A percentile compares a stretch with the other conserved stretches of the same genome.
phyloP scores from a whole-genome alignment of 1,140 invertebrate species.

The Pissodes strobi region DNA sequence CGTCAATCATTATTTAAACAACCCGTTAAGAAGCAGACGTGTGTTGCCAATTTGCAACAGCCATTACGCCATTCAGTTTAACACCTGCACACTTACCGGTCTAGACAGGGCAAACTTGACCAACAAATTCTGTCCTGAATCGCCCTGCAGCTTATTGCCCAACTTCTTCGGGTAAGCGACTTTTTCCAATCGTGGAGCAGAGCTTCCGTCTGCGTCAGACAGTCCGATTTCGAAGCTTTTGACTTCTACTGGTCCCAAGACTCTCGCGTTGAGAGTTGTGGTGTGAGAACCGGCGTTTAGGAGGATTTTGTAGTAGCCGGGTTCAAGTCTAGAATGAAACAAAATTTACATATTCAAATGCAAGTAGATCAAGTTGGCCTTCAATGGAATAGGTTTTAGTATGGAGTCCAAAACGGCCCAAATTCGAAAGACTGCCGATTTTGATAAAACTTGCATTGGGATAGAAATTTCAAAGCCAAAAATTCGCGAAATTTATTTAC shows the following conservation, averaged over 20 bases:
- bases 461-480: no score
- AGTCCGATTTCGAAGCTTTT: slow-evolving; percentile 86
- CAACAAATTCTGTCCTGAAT: slow-evolving; percentile 87
- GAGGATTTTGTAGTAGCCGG: slow-evolving; percentile 83
- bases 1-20: neutral
- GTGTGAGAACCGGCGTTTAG: slow-evolving; percentile 73
- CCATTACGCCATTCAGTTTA: no score
- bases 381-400: no score
- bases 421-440: no score
- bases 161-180: slow-evolving; percentile 75
- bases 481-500: no score
- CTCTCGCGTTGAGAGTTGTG: slow-evolving; percentile 71
- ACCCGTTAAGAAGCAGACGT: neutral
- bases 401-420: no score
- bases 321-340: slow-evolving; percentile 60
- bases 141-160: slow-evolving; percentile 71
- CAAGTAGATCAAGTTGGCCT: no score
- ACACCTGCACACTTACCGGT: slow-evolving; percentile 59
- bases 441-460: no score
- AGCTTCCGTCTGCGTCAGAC: slow-evolving; percentile 85
- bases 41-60: no score
- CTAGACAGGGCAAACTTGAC: slow-evolving; percentile 82
- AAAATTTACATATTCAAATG: neutral
- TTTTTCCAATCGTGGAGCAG: slow-evolving; percentile 77
- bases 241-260: slow-evolving; percentile 74